Base-by-base conservation (phyloP, 2,888 invertebrate genomes). In the Hofmannophila pseudospretella region DNA sequence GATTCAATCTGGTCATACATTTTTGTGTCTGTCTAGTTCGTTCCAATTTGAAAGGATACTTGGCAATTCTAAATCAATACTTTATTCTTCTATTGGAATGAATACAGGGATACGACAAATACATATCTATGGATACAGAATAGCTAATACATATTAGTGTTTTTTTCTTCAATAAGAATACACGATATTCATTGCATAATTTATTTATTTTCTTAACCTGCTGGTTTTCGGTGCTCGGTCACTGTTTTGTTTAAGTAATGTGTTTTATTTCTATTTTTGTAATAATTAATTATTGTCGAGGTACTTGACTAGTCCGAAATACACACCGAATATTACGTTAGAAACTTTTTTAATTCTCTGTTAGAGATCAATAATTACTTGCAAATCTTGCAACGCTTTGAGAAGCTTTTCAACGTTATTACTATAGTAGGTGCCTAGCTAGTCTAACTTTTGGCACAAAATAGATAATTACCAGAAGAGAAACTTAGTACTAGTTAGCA, bases 251-350 rank as follows among this genome's bases (percentile, higher is more conserved):
- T 23, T 37, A 42, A 44, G 37, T 44, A 39, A 49, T 7, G 12
- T 23, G 27, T 27, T 35, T 23, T 8, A 22, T 51, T 54, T 52
- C 61, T 54, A 51, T 57, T 61, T 58, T 52, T 23, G 23, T 60
- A 58, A 51, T 56, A 51, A 36, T n/a, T 34, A 35, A 31, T 29
- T 31, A 30, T 37, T 36, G 45, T 63, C 45, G 40, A 61, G 74
- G 75, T 71, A 65, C 59, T 70, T 77, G 79, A 58, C 67, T 81
- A 78, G 79, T 80, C 78, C 80, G 81, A 74, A 39, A 34, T 5
- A 7, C 32, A 7, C 22, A 36, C 26, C 34, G 26, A 27, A 27
- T 11, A 12, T n/a, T 9, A 2, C n/a, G n/a, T n/a, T n/a, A n/a
- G n/a, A n/a, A n/a, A n/a, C n/a, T n/a, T n/a, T n/a, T n/a, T n/a